These are phyloP conservation scores for Parambassis ranga DNA, from an alignment of 2,797 vertebrate genomes.

Conservation along the genomic window DNA sequence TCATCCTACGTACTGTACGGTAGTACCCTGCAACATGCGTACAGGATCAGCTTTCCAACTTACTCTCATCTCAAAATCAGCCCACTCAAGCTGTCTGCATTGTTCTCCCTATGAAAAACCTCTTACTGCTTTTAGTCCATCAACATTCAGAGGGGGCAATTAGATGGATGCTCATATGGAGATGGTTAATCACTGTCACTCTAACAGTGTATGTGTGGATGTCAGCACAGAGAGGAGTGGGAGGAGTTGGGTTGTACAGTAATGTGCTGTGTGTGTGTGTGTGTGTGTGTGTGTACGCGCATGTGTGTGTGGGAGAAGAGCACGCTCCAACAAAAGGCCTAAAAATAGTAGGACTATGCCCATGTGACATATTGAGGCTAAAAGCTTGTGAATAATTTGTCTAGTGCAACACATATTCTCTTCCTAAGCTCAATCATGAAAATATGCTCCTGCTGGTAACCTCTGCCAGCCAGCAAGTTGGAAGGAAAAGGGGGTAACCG, in stretches of 20 bases:
- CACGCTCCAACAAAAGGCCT: slow-evolving; percentile 71
- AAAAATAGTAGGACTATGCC: slow-evolving; percentile 76
- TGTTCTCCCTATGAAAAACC: slow-evolving; percentile 27
- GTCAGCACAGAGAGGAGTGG: slow-evolving; percentile 25
- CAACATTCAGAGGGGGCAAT: slow-evolving; percentile 15
- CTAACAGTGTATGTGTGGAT: slow-evolving; percentile 20
- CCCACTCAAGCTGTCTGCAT: slow-evolving; percentile 42
- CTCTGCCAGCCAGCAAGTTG: slow-evolving; percentile 40
- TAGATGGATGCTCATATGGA: slow-evolving; percentile 49
- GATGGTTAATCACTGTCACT: slow-evolving; percentile 62
- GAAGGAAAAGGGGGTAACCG: slow-evolving; percentile 20
- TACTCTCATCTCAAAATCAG: slow-evolving; percentile 35
- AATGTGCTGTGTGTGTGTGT: background rate
- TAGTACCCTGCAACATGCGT: slow-evolving; percentile 34
- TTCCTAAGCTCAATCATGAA: slow-evolving; percentile 41
- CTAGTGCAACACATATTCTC: slow-evolving; percentile 64
- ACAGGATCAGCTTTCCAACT: slow-evolving; percentile 26
- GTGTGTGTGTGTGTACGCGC: slow-evolving; percentile 40
- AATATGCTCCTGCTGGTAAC: slow-evolving; percentile 50
- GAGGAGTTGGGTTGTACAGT: background rate
- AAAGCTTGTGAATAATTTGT: slow-evolving; percentile 81
- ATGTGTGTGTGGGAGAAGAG: slow-evolving; percentile 57
- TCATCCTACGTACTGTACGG: slow-evolving; percentile 32
- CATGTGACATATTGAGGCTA: slow-evolving; percentile 80
- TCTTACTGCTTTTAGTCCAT: slow-evolving; percentile 31